A percentile compares a stretch with the other conserved stretches of the same genome.
These are phyloP conservation scores for Ptilonorhynchus violaceus DNA, from an alignment of 2,113 vertebrate genomes.

Conservation along the genomic window DNA sequence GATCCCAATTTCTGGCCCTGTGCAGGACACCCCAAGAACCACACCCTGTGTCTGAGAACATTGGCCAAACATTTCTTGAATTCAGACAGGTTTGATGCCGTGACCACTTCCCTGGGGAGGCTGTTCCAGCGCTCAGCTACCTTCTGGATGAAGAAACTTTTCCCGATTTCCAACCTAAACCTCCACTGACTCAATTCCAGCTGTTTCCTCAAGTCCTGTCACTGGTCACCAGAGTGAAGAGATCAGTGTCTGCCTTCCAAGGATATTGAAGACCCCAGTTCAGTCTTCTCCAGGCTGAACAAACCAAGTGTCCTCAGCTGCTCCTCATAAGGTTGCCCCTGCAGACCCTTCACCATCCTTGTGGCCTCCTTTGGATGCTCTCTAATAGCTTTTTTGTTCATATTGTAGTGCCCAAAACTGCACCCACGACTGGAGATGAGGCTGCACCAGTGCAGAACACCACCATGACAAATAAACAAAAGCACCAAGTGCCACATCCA, in stretches of 20 bases:
- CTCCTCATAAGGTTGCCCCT: too few species aligned
- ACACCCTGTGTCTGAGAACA: not conserved
- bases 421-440: too few species aligned
- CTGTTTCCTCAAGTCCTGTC: not conserved
- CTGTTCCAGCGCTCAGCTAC: not conserved
- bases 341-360: too few species aligned
- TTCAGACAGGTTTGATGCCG: not conserved
- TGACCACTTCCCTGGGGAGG: not conserved
- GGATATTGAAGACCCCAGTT: not conserved
- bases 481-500: too few species aligned
- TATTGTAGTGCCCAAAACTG: too few species aligned
- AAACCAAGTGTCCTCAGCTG: not conserved
- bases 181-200: not conserved
- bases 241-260: not conserved
- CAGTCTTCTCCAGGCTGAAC: not conserved
- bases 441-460: too few species aligned
- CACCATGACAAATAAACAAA: not conserved
- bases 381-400: too few species aligned
- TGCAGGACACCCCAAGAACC: not conserved
- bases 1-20: not conserved
- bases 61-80: not conserved
- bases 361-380: too few species aligned
- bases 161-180: not conserved
- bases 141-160: fast-evolving
- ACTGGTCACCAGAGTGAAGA: not conserved